phyloP scores from a whole-genome alignment of 2,888 invertebrate genomes.

The Megamerina dolium region DNA sequence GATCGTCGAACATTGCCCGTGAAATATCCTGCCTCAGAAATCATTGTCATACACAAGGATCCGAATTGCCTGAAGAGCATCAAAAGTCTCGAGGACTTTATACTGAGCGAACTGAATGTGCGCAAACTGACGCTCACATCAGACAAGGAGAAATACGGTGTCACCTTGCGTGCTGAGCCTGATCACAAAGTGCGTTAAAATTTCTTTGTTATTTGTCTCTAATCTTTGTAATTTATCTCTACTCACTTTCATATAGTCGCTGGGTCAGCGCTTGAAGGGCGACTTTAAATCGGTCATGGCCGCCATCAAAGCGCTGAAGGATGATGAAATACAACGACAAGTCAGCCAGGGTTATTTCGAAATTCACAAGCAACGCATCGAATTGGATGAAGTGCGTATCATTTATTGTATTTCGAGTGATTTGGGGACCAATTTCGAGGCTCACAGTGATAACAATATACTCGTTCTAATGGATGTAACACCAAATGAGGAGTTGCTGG shows the following conservation, averaged over 20 bases:
- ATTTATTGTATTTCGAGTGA: slow-evolving; percentile 52
- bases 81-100: slow-evolving; percentile 72
- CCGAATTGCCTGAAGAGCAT: slow-evolving; percentile 71
- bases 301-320: slow-evolving; percentile 71
- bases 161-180: slow-evolving; percentile 86
- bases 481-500: slow-evolving; percentile 82
- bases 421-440: slow-evolving; percentile 68
- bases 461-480: slow-evolving; percentile 84
- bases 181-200: slow-evolving; percentile 65
- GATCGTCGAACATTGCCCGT: slow-evolving; percentile 91
- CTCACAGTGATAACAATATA: slow-evolving; percentile 83
- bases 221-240: not conserved
- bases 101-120: slow-evolving; percentile 90
- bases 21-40: slow-evolving; percentile 93
- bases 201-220: not conserved
- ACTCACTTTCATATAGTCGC: slow-evolving; percentile 28
- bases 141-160: slow-evolving; percentile 89
- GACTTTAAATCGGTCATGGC: slow-evolving; percentile 83
- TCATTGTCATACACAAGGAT: slow-evolving; percentile 91
- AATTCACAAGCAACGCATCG: slow-evolving; percentile 70
- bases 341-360: slow-evolving; percentile 64
- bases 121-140: slow-evolving; percentile 74
- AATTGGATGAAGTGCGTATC: slow-evolving; percentile 72
- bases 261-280: slow-evolving; percentile 80
- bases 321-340: slow-evolving; percentile 72